phyloP scores from a whole-genome alignment of 2,888 invertebrate species.

The Scotopteryx bipunctaria region DNA sequence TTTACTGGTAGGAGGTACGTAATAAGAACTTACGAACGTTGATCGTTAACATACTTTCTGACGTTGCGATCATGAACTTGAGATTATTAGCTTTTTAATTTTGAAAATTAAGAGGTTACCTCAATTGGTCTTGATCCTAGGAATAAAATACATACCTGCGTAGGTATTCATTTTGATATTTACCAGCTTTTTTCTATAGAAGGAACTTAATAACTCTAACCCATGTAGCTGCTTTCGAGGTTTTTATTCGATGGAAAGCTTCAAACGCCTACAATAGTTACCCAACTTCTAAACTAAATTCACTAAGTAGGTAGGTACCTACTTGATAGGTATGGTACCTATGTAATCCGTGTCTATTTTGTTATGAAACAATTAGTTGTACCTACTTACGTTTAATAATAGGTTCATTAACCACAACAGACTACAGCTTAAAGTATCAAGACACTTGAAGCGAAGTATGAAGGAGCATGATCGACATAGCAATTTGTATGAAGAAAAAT shows the following conservation, averaged over 20 bases:
- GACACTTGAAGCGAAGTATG: conserved; percentile 2
- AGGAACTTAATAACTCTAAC: too few species aligned
- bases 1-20: background rate
- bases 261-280: too few species aligned
- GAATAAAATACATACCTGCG: background rate
- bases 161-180: too few species aligned
- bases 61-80: conserved; percentile 16
- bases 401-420: background rate
- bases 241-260: too few species aligned
- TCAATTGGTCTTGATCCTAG: conserved; percentile 10
- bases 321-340: too few species aligned
- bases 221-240: too few species aligned
- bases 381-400: background rate
- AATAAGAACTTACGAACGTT: background rate
- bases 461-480: conserved; percentile 18
- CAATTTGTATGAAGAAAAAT: conserved; percentile 10
- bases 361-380: background rate
- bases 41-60: conserved; percentile 9
- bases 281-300: too few species aligned
- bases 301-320: background rate
- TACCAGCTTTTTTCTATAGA: too few species aligned
- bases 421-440: conserved; percentile 13
- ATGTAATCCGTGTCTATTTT: too few species aligned
- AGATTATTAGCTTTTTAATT: conserved; percentile 15
- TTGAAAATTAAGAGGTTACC: background rate